Conservation (phyloP, 2,888 invertebrate genomes). For the Leptodirus hochenwartii region DNA sequence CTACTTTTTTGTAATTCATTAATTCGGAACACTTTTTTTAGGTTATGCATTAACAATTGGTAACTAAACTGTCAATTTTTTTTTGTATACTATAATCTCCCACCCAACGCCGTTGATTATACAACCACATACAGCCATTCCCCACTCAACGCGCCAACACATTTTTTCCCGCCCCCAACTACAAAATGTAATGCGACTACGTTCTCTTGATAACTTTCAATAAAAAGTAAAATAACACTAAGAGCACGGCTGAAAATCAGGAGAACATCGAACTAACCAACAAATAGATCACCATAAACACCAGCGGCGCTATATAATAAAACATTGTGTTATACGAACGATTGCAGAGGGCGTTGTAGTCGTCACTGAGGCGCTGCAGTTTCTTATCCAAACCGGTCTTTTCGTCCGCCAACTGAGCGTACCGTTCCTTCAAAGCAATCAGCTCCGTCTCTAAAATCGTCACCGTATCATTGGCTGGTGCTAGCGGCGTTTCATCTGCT, state of each 20-base stretch:
- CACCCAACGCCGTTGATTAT: too few relatives aligned
- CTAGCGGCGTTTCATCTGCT: slow-evolving; percentile 5
- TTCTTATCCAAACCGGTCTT: slow-evolving; percentile 40
- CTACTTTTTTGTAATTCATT: too few relatives aligned
- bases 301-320: slow-evolving; percentile 37
- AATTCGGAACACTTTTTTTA: too few relatives aligned
- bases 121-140: too few relatives aligned
- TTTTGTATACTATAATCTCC: too few relatives aligned
- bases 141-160: too few relatives aligned
- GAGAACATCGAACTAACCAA: slow-evolving; percentile 38
- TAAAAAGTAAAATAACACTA: slow-evolving; percentile 25
- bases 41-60: too few relatives aligned
- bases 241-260: slow-evolving; percentile 38
- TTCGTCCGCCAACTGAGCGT: slow-evolving; percentile 44
- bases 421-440: slow-evolving; percentile 52
- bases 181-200: too few relatives aligned
- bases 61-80: too few relatives aligned
- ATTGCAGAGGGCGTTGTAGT: slow-evolving; percentile 37
- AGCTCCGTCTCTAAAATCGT: slow-evolving; percentile 54
- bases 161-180: too few relatives aligned
- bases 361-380: slow-evolving; percentile 37
- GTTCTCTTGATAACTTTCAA: slow-evolving; percentile 24
- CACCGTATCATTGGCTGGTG: slow-evolving; percentile 29
- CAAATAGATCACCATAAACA: slow-evolving; percentile 39
- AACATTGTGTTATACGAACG: slow-evolving; percentile 39